Evolutionary conservation across 1,140 invertebrate genomes (phyloP).

Genomic region (Scaptomyza graminum): DNA sequence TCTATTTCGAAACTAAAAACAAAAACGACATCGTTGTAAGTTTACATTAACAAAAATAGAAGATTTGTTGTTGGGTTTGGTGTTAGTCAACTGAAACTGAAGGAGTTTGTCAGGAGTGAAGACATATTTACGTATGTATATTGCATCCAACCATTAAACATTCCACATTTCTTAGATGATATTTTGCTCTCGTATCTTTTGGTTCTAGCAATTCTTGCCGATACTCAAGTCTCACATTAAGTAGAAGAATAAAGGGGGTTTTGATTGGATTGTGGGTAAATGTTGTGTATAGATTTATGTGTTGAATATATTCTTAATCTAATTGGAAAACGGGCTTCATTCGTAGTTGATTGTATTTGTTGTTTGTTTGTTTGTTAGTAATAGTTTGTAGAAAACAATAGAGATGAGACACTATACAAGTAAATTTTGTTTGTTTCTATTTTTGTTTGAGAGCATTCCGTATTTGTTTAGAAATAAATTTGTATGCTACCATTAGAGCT

Average conservation of each 20-base stretch:
- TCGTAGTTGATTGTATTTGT: constrained; percentile 9
- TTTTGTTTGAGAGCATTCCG: constrained; percentile 66
- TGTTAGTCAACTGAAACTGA: constrained; percentile 57
- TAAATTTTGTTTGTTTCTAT: constrained; percentile 30
- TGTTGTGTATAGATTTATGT: constrained; percentile 12
- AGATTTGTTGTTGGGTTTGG: constrained; percentile 19
- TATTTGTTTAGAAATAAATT: constrained; percentile 34
- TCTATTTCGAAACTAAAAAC: constrained; percentile 61
- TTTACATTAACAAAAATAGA: constrained; percentile 2
- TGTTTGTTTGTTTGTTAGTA: constrained; percentile 20
- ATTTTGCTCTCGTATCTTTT: constrained; percentile 27
- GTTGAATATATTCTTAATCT: background rate
- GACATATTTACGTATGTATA: constrained; percentile 36
- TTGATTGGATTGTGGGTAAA: background rate
- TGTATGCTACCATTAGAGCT: constrained; percentile 49
- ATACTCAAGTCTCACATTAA: constrained; percentile 12
- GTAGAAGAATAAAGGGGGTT: background rate
- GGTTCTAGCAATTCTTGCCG: constrained; percentile 20
- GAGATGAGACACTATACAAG: constrained; percentile 54
- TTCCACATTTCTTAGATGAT: constrained; percentile 38
- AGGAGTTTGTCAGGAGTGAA: constrained; percentile 29
- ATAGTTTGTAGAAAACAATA: constrained; percentile 27
- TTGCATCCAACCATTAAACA: constrained; percentile 37
- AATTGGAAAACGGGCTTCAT: constrained; percentile 12
- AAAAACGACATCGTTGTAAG: constrained; percentile 22